Evolutionary conservation across 2,797 vertebrate species (phyloP).

Genomic region (Macroramphosus scolopax): DNA sequence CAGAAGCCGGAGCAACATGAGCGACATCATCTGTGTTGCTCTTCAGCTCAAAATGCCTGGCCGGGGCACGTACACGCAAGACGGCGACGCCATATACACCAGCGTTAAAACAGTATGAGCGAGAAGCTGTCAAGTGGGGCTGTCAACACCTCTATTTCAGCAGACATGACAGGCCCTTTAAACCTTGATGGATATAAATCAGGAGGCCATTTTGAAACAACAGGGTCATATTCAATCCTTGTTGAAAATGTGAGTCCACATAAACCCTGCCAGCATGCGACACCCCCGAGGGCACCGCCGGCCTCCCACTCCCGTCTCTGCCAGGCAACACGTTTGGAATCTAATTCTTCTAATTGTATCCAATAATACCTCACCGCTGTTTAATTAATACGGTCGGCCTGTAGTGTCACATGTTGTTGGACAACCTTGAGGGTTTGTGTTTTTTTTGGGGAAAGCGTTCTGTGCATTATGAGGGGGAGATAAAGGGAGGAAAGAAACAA

Average conservation of each 20-base stretch:
- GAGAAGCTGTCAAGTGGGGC: conserved; percentile 73
- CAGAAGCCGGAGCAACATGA: conserved; percentile 13
- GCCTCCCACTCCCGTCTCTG: conserved; percentile 40
- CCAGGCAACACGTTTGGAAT: conserved; percentile 44
- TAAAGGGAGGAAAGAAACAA: background rate
- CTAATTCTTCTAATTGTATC: conserved; percentile 27
- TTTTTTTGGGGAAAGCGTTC: too few species aligned
- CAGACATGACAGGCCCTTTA: conserved; percentile 74
- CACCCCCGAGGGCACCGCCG: conserved; percentile 50
- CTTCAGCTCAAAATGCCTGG: conserved; percentile 20
- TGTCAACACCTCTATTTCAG: conserved; percentile 82
- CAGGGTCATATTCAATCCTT: conserved; percentile 76
- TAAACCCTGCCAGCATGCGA: conserved; percentile 74
- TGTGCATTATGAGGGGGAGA: too few species aligned
- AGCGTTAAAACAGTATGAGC: conserved; percentile 73
- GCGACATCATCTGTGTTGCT: conserved; percentile 9
- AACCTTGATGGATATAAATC: conserved; percentile 81
- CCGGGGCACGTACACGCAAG: conserved; percentile 19
- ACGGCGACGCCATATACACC: conserved; percentile 42
- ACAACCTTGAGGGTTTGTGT: too few species aligned
- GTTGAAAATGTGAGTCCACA: conserved; percentile 71
- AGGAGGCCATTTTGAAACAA: conserved; percentile 79
- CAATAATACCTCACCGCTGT: conserved; percentile 16
- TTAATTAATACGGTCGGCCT: conserved; percentile 31
- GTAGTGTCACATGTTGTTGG: too few species aligned